These are phyloP conservation scores for Drosophila bocki DNA, from an alignment of 1,140 invertebrate genomes.

Conservation along the genomic window DNA sequence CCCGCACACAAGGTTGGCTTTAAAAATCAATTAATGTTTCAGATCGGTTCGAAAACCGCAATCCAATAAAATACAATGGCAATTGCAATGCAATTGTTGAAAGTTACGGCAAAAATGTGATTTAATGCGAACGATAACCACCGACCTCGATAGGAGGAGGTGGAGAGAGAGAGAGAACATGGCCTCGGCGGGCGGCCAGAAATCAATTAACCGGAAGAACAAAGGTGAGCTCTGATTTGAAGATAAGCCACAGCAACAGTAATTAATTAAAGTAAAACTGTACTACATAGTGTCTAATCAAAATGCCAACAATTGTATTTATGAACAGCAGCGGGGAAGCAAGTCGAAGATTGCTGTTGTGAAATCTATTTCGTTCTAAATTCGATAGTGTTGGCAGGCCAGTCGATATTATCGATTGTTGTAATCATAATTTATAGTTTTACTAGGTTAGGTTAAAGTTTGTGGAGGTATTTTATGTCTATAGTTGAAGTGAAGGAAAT, in stretches of 20 bases:
- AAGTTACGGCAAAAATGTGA: constrained; percentile 52
- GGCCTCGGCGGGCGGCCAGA: constrained; percentile 52
- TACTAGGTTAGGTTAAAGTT: not conserved
- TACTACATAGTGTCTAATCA: constrained; percentile 42
- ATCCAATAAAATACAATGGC: constrained; percentile 40
- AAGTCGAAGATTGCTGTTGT: constrained; percentile 8
- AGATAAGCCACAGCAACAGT: constrained; percentile 67
- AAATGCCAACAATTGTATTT: constrained; percentile 20
- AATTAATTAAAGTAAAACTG: constrained; percentile 68
- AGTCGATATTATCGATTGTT: not conserved
- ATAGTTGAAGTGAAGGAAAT: not conserved
- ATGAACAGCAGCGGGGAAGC: constrained; percentile 21
- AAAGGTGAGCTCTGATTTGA: constrained; percentile 30
- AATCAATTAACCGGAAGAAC: constrained; percentile 70
- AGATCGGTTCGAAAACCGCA: constrained; percentile 51
- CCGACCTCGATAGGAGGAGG: constrained; percentile 39
- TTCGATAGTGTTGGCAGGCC: not conserved
- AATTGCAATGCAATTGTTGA: constrained; percentile 36
- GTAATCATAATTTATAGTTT: not conserved
- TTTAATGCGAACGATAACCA: constrained; percentile 69
- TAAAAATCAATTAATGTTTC: constrained; percentile 77
- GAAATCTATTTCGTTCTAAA: constrained; percentile 14
- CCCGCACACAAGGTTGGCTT: constrained; percentile 43
- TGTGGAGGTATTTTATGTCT: not conserved
- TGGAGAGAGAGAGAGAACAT: constrained; percentile 20